These are phyloP conservation scores for Zaprionus lachaisei DNA, from an alignment of 1,140 invertebrate genomes.

Conservation along the genomic window DNA sequence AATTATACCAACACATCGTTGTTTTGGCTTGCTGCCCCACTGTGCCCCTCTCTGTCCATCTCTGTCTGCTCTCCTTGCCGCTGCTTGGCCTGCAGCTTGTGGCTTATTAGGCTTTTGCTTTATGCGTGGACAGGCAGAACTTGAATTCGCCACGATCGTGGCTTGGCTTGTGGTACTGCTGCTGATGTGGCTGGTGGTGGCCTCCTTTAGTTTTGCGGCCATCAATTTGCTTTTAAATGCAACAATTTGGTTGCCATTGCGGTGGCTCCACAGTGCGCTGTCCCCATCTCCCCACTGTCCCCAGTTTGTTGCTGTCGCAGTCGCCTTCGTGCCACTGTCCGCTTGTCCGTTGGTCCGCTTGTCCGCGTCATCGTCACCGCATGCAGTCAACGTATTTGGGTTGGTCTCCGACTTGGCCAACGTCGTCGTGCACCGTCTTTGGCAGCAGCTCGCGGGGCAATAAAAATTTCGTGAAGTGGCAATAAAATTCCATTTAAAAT, in stretches of 20 bases:
- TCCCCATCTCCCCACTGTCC: background rate
- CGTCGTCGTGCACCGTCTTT: constrained; percentile 13
- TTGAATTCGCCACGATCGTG: constrained; percentile 64
- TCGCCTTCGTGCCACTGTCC: constrained; percentile 12
- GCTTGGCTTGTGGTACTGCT: background rate
- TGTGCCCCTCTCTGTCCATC: background rate
- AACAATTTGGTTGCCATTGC: constrained; percentile 81
- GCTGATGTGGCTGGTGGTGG: constrained; percentile 61
- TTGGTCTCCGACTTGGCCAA: constrained; percentile 19
- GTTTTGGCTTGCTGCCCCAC: constrained; percentile 58
- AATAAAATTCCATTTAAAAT: constrained; percentile 85
- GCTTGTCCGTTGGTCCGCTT: constrained; percentile 14
- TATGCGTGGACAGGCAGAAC: constrained; percentile 70
- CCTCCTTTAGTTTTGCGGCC: constrained; percentile 81
- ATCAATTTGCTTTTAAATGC: constrained; percentile 84
- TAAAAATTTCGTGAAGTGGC: constrained; percentile 83
- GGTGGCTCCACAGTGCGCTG: constrained; percentile 25
- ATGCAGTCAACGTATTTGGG: constrained; percentile 60
- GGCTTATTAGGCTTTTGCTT: constrained; percentile 61
- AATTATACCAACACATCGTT: constrained; percentile 84
- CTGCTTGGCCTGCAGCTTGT: constrained; percentile 3
- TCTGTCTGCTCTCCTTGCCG: background rate
- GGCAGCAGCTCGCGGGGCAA: constrained; percentile 52
- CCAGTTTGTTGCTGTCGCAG: no score
- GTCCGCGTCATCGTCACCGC: constrained; percentile 72